phyloP scores from a whole-genome alignment of 2,113 vertebrate species.

The Tautogolabrus adspersus region DNA sequence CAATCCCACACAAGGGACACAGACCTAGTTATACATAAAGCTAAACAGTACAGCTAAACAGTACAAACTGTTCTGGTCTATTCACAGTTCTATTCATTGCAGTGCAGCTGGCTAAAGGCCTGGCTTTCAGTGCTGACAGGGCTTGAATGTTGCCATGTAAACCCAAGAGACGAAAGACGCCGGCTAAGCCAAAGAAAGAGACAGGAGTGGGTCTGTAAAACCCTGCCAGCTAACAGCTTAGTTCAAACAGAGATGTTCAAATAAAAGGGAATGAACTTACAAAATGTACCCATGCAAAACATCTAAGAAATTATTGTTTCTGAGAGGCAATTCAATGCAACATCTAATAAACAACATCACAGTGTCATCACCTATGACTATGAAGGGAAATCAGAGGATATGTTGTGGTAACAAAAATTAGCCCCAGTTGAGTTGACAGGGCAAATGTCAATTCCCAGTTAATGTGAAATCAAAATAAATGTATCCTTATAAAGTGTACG shows the following conservation, averaged over 20 bases:
- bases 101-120: conserved; percentile 47
- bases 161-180: conserved; percentile 28
- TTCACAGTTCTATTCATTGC: conserved; percentile 59
- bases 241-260: conserved; percentile 28
- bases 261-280: not conserved
- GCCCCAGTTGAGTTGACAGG: too few species aligned
- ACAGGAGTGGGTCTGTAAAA: not conserved
- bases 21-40: not conserved
- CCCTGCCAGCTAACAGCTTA: conserved; percentile 5
- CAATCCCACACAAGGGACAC: not conserved
- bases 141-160: conserved; percentile 8
- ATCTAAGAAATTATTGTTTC: too few species aligned
- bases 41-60: conserved; percentile 29
- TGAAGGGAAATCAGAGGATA: too few species aligned
- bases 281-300: too few species aligned
- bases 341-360: too few species aligned
- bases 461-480: too few species aligned
- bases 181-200: conserved; percentile 40
- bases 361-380: too few species aligned
- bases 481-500: too few species aligned
- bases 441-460: too few species aligned
- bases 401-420: too few species aligned
- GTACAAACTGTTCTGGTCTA: conserved; percentile 53
- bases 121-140: conserved; percentile 17
- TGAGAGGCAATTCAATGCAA: too few species aligned